A percentile compares a stretch with the other conserved stretches of the same genome.
phyloP scores from a whole-genome alignment of 2,113 vertebrate species.

The Crotalus viridis region DNA sequence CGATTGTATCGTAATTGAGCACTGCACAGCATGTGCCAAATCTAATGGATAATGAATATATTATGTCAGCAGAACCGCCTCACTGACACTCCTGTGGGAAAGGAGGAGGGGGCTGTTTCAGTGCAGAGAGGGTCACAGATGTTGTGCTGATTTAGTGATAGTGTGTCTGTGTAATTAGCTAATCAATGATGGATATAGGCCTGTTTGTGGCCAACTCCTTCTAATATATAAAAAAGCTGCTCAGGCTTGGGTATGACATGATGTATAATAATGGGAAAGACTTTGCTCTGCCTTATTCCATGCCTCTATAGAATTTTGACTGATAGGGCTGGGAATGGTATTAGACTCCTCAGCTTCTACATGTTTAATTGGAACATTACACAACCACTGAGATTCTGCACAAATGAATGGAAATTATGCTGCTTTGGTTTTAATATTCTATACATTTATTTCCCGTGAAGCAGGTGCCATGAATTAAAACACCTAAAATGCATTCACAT shows the following conservation, averaged over 20 bases:
- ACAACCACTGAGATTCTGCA: background rate
- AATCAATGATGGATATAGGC: constrained; percentile 72
- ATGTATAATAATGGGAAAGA: constrained; percentile 28
- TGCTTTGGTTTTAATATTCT: constrained; percentile 5
- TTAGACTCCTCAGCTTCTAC: constrained; percentile 17
- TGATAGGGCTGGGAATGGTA: background rate
- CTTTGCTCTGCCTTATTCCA: constrained; percentile 20
- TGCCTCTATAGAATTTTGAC: constrained; percentile 37
- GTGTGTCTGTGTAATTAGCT: constrained; percentile 77
- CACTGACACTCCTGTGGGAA: constrained; percentile 66
- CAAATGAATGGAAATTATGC: constrained; percentile 15
- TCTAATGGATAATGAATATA: constrained; percentile 84
- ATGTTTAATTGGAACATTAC: background rate
- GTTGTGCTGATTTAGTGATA: constrained; percentile 74
- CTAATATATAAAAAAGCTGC: constrained; percentile 46
- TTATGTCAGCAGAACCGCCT: constrained; percentile 76
- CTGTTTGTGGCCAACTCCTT: constrained; percentile 57
- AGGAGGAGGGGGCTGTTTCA: constrained; percentile 52
- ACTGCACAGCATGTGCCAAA: constrained; percentile 74
- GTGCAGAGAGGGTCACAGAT: constrained; percentile 73
- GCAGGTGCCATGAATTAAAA: background rate
- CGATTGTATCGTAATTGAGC: constrained; percentile 91
- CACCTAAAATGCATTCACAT: background rate
- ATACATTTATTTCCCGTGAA: background rate
- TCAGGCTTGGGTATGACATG: constrained; percentile 13